Percentiles rank a stretch among this genome's conserved stretches.
phyloP scores from a whole-genome alignment of 2,888 invertebrate genomes.

The Sarcophaga rosellei region DNA sequence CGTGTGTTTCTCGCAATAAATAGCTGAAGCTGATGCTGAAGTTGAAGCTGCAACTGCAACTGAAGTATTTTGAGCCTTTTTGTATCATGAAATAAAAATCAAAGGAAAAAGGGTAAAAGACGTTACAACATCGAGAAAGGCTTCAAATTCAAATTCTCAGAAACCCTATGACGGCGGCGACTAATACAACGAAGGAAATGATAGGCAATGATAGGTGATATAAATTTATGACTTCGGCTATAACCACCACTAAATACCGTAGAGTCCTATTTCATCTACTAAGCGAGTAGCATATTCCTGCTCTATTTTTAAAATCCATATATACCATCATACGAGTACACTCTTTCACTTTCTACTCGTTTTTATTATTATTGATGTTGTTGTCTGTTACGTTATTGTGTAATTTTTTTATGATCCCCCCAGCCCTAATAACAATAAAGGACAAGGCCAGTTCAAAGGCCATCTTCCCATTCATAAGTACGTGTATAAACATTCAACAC shows the following conservation, averaged over 20 bases:
- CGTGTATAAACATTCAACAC: no score
- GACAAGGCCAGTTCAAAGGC: slow-evolving; percentile 55
- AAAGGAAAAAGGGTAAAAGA: slow-evolving; percentile 38
- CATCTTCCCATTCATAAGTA: background rate
- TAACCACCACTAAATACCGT: slow-evolving; percentile 8
- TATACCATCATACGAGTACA: slow-evolving; percentile 51
- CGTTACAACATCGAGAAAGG: background rate
- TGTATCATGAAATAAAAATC: no score
- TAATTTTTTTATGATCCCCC: slow-evolving; percentile 48
- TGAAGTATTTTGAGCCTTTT: no score
- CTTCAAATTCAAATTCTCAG: slow-evolving; percentile 48
- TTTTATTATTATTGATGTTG: slow-evolving; percentile 4
- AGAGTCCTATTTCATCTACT: background rate
- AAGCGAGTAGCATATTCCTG: slow-evolving; percentile 66
- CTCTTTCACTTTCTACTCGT: slow-evolving; percentile 6
- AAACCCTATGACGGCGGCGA: slow-evolving; percentile 3
- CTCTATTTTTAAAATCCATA: slow-evolving; percentile 77
- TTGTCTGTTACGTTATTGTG: background rate
- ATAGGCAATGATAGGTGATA: slow-evolving; percentile 6
- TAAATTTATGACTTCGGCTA: slow-evolving; percentile 27
- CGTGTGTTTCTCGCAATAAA: background rate
- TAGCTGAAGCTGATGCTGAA: no score
- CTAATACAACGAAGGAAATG: no score
- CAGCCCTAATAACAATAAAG: slow-evolving; percentile 33
- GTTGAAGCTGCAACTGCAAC: no score